Conservation (phyloP, 37 sponge, comb jelly and placozoan species). For the Theonella swinhoei region DNA sequence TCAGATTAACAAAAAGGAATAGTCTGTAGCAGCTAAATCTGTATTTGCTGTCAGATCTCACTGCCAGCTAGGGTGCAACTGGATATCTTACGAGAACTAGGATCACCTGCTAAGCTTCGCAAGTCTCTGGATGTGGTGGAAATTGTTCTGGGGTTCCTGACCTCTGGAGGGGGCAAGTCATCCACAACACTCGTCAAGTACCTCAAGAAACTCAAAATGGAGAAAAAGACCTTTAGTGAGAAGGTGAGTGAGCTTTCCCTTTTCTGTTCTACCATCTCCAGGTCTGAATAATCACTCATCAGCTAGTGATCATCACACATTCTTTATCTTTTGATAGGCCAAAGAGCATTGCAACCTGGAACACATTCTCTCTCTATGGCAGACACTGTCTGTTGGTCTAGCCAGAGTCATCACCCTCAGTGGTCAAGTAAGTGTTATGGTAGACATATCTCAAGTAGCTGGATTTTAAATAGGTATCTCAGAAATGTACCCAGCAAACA, state of each 20-base stretch:
- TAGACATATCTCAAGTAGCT: no score
- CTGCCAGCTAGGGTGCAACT: constrained; percentile 37
- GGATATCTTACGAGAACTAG: constrained; percentile 38
- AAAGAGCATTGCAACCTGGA: constrained; percentile 34
- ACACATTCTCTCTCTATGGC: constrained; percentile 74
- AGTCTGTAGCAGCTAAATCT: no score
- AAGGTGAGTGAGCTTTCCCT: constrained; percentile 52
- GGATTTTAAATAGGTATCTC: no score
- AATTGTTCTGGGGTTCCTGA: constrained; percentile 60
- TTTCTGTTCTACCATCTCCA: no score
- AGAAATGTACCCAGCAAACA: no score
- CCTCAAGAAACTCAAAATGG: constrained; percentile 50
- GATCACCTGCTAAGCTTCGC: constrained; percentile 14
- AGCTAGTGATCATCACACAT: neutral
- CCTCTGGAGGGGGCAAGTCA: constrained; percentile 50
- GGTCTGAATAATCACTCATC: neutral
- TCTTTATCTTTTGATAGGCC: constrained; percentile 7
- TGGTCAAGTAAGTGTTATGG: constrained; percentile 39
- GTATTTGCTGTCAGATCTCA: no score
- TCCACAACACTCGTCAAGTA: constrained; percentile 37
- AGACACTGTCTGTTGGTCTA: constrained; percentile 57
- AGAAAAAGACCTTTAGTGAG: constrained; percentile 30
- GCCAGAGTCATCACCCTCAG: constrained; percentile 30
- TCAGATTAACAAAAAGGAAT: neutral
- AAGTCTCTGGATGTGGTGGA: constrained; percentile 54